These are phyloP conservation scores for Grammomys surdaster DNA, from an alignment of 2,113 vertebrate genomes.

Conservation along the genomic window DNA sequence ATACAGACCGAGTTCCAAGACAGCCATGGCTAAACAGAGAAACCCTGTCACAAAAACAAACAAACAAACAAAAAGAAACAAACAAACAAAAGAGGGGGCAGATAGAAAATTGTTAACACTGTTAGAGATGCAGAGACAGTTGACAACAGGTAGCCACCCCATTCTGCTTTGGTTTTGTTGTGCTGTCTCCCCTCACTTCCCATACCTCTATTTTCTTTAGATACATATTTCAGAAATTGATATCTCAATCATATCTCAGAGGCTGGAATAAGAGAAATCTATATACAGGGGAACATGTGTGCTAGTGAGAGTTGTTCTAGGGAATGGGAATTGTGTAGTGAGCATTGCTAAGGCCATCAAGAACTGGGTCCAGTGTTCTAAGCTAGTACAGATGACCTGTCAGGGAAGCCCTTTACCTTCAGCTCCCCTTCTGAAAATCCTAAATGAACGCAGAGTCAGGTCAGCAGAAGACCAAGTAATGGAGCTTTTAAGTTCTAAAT, in stretches of 20 bases:
- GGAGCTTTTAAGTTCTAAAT: conserved; percentile 56
- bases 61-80: not conserved
- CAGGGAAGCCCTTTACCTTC: not conserved
- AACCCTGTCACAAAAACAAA: not conserved
- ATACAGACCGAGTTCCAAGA: not conserved
- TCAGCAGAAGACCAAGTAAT: not conserved
- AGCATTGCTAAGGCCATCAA: not conserved
- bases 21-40: not conserved
- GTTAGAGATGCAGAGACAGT: not conserved
- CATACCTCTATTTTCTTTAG: not conserved
- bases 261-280: not conserved
- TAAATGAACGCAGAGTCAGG: not conserved
- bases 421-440: not conserved
- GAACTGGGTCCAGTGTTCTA: not conserved
- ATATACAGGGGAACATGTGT: not conserved
- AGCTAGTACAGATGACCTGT: not conserved
- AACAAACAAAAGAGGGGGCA: not conserved
- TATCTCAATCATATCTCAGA: conserved; percentile 34
- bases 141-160: not conserved
- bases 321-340: not conserved
- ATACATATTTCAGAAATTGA: conserved; percentile 37
- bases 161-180: not conserved
- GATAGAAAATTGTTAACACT: conserved; percentile 11
- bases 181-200: not conserved
- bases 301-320: not conserved